Percentiles rank a stretch among this genome's conserved stretches.
Conservation (phyloP, 2,797 vertebrate species). For the Notolepis coatsorum region DNA sequence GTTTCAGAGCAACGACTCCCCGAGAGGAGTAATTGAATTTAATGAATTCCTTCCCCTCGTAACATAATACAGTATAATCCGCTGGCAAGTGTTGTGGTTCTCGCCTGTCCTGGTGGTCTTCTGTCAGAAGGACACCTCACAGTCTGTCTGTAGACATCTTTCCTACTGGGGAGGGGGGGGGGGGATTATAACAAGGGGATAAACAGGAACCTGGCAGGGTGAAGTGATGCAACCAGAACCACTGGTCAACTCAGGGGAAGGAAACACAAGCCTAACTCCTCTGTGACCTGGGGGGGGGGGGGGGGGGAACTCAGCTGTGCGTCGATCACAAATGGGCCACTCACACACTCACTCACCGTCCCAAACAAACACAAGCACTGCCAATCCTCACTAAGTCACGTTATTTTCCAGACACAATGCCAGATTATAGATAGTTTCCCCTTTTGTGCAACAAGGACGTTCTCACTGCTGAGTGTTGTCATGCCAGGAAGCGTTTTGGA, state of each 20-base stretch:
- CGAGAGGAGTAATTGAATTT: constrained; percentile 6
- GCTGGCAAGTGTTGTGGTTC: background rate
- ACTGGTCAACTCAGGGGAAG: constrained; percentile 48
- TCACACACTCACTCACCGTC: constrained; percentile 46
- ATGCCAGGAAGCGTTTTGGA: constrained; percentile 47
- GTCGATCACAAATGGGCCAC: constrained; percentile 34
- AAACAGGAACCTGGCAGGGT: constrained; percentile 43
- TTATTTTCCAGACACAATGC: constrained; percentile 68
- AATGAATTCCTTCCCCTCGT: background rate
- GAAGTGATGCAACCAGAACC: constrained; percentile 50
- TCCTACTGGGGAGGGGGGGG: constrained; percentile 25
- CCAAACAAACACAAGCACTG: constrained; percentile 35
- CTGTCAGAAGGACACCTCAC: constrained; percentile 41
- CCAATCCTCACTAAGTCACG: constrained; percentile 56
- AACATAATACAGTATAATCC: too few relatives aligned
- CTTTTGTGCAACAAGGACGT: constrained; percentile 37
- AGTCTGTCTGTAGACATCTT: constrained; percentile 19
- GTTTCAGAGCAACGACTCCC: too few relatives aligned
- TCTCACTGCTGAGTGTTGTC: constrained; percentile 30
- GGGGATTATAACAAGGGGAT: constrained; percentile 22
- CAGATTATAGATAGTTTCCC: constrained; percentile 47
- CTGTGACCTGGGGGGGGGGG: constrained; percentile 53
- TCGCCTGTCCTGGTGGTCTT: constrained; percentile 36
- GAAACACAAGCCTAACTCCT: constrained; percentile 72
- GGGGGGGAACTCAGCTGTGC: constrained; percentile 53